Conservation (phyloP, 2,113 vertebrate genomes). For the Miniopterus natalensis region DNA sequence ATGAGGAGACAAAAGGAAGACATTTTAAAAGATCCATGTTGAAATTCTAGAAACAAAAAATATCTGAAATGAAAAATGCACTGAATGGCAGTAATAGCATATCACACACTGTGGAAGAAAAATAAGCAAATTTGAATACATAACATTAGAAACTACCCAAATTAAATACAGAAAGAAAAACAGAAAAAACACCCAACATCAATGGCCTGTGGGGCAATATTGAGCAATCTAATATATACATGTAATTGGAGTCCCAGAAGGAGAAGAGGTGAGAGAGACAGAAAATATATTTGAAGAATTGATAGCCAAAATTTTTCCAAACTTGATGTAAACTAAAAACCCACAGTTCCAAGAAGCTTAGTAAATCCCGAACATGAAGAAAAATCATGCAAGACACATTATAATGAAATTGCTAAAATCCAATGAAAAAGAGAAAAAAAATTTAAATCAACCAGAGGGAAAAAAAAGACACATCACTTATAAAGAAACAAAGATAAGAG, state of each 20-base stretch:
- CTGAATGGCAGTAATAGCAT: neutral
- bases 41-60: conserved; percentile 23
- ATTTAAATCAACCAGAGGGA: neutral
- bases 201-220: neutral
- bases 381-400: neutral
- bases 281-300: neutral
- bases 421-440: neutral
- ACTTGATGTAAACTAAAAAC: neutral
- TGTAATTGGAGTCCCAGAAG: neutral
- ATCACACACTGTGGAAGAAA: neutral
- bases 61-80: neutral
- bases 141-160: neutral
- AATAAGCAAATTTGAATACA: conserved; percentile 1
- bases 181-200: neutral
- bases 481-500: neutral
- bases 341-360: neutral
- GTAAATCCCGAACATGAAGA: neutral
- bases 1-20: neutral
- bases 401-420: neutral
- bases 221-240: neutral
- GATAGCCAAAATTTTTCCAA: neutral
- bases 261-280: neutral
- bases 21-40: neutral
- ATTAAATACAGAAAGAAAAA: neutral
- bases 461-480: neutral